Evolutionary conservation across 2,797 vertebrate genomes (phyloP).

Genomic region (Pipistrellus pygmaeus): DNA sequence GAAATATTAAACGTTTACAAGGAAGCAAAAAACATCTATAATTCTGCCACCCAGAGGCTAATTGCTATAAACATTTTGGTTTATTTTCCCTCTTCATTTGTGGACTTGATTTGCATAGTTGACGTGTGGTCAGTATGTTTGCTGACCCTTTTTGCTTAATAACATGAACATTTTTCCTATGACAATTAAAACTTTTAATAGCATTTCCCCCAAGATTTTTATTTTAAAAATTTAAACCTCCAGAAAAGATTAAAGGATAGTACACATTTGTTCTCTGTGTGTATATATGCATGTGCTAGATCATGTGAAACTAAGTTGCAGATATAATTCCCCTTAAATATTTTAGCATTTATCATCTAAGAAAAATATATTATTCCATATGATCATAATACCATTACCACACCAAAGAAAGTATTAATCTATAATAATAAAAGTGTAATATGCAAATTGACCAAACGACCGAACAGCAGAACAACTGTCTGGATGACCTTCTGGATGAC

Average conservation of each 20-base stretch:
- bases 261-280: background rate
- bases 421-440: background rate
- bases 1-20: conserved; percentile 35
- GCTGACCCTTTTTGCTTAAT: conserved; percentile 20
- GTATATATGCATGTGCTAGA: background rate
- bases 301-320: conserved; percentile 15
- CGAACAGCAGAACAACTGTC: no score
- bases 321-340: background rate
- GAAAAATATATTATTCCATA: background rate
- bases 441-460: no score
- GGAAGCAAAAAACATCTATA: conserved; percentile 19
- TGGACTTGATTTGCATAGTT: conserved; percentile 27
- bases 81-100: background rate
- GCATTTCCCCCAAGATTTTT: background rate
- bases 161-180: background rate
- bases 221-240: conserved; percentile 27
- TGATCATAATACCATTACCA: background rate
- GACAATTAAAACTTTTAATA: conserved; percentile 1
- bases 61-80: conserved; percentile 48
- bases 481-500: no score
- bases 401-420: background rate
- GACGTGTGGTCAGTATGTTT: conserved; percentile 50
- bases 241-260: background rate
- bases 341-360: background rate
- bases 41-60: conserved; percentile 61